These are phyloP conservation scores for Patella ulyssiponensis DNA, from an alignment of 2,888 invertebrate genomes.

Conservation along the genomic window DNA sequence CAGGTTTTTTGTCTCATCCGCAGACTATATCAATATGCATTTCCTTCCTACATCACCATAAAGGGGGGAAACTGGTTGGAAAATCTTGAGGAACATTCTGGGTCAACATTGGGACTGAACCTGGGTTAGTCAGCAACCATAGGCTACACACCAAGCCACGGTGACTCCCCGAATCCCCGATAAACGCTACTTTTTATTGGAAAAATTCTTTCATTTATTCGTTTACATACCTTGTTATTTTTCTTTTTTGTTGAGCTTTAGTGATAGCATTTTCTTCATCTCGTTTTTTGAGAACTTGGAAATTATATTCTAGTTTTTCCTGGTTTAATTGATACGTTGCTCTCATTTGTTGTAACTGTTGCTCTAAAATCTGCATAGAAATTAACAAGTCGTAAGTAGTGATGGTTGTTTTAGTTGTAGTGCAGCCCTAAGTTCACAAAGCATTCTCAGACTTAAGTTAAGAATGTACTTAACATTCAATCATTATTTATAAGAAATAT, in stretches of 20 bases:
- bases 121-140: background rate
- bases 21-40: no score
- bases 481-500: no score
- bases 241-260: conserved; percentile 72
- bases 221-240: conserved; percentile 66
- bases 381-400: background rate
- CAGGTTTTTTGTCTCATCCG: no score
- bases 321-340: conserved; percentile 86
- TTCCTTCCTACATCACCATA: no score
- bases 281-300: conserved; percentile 84
- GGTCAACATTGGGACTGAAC: no score
- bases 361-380: conserved; percentile 75
- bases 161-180: background rate
- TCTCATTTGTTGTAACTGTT: conserved; percentile 85
- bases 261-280: conserved; percentile 81
- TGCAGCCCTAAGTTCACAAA: no score
- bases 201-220: background rate
- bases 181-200: no score
- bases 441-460: no score
- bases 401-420: no score
- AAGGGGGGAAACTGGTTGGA: no score
- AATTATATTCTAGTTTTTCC: conserved; percentile 92
- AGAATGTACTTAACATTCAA: no score
- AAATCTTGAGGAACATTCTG: no score
- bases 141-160: background rate